These are phyloP conservation scores for Pararge aegeria DNA, from an alignment of 1,140 invertebrate genomes.

Conservation along the genomic window DNA sequence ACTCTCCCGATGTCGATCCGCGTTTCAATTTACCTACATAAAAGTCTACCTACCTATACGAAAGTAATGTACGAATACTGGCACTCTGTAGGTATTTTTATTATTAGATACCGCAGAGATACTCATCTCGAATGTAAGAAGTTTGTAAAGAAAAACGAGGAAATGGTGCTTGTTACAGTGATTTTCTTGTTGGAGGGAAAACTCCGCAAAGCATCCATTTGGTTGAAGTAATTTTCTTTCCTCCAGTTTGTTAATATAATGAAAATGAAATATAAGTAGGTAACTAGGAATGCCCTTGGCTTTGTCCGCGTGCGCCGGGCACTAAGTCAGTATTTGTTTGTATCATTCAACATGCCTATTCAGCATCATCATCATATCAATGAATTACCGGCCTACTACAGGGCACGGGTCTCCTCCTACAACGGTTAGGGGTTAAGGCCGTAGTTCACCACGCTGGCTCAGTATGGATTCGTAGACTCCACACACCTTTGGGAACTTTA, in stretches of 20 bases:
- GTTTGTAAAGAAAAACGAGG: slow-evolving; percentile 12
- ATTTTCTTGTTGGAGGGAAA: slow-evolving; percentile 2
- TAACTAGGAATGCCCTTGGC: too few species aligned
- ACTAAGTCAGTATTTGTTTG: too few species aligned
- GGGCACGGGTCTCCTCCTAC: too few species aligned
- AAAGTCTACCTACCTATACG: neutral
- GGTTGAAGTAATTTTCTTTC: neutral
- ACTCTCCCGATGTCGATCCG: slow-evolving; percentile 26
- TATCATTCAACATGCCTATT: too few species aligned
- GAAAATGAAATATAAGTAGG: slow-evolving; percentile 10
- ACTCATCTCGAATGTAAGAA: slow-evolving; percentile 15
- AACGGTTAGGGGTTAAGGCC: too few species aligned
- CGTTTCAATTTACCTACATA: slow-evolving; percentile 30
- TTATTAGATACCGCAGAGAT: slow-evolving; percentile 27
- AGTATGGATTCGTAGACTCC: too few species aligned
- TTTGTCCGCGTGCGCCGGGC: too few species aligned
- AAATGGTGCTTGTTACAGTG: neutral
- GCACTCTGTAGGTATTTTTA: slow-evolving; percentile 22
- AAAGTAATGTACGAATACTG: slow-evolving; percentile 2
- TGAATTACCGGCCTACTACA: too few species aligned
- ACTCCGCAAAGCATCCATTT: slow-evolving; percentile 1
- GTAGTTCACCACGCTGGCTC: too few species aligned
- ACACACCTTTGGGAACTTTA: too few species aligned
- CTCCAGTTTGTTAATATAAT: slow-evolving; percentile 10
- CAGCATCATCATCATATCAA: too few species aligned